Evolutionary conservation across 2,888 invertebrate species (phyloP).

Genomic region (Lumbricus terrestris): DNA sequence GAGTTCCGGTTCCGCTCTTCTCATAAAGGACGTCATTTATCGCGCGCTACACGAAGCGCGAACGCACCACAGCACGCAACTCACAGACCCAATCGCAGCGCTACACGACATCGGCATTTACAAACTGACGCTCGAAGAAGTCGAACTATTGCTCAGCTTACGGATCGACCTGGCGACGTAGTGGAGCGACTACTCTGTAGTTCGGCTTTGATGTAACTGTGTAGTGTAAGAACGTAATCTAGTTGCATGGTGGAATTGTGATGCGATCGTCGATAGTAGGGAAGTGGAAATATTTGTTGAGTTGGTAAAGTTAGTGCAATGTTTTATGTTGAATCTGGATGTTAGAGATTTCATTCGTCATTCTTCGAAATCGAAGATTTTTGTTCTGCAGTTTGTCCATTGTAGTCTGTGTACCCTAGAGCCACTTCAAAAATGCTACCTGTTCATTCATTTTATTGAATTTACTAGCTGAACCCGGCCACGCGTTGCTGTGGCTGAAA

Average conservation of each 20-base stretch:
- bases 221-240: background rate
- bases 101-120: slow-evolving; percentile 54
- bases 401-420: too few species aligned
- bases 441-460: too few species aligned
- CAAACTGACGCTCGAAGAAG: slow-evolving; percentile 49
- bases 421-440: too few species aligned
- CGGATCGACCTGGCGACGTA: slow-evolving; percentile 37
- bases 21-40: slow-evolving; percentile 69
- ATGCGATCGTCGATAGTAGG: background rate
- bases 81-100: slow-evolving; percentile 44
- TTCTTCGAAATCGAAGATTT: background rate
- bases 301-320: background rate
- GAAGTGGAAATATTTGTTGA: background rate
- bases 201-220: background rate
- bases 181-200: background rate
- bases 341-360: background rate
- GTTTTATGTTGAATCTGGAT: background rate
- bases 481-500: too few species aligned
- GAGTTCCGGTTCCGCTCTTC: slow-evolving; percentile 75
- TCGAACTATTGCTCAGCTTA: slow-evolving; percentile 44
- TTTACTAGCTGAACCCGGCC: too few species aligned
- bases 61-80: slow-evolving; percentile 39
- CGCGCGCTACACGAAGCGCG: slow-evolving; percentile 40
- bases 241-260: background rate
- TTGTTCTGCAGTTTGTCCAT: background rate